These are phyloP conservation scores for Pemphredon lugubris DNA, from an alignment of 2,888 invertebrate genomes.

Conservation along the genomic window DNA sequence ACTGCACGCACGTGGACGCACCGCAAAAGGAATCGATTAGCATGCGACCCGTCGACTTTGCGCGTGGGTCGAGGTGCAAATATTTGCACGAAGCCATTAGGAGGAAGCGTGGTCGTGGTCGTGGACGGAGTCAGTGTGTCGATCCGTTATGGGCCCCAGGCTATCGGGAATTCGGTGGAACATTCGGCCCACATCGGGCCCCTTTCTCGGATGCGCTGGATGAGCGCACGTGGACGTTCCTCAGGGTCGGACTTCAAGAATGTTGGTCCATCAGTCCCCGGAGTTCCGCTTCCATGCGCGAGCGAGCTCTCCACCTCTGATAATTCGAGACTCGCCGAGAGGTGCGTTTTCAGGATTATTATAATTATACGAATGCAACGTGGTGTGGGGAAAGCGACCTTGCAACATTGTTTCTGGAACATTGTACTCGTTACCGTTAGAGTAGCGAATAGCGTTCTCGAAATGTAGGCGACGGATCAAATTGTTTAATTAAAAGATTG, in stretches of 20 bases:
- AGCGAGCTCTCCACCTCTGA: too few species aligned
- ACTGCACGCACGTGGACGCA: background rate
- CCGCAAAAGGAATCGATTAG: slow-evolving; percentile 29
- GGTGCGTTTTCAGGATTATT: too few species aligned
- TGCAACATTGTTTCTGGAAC: too few species aligned
- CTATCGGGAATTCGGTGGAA: slow-evolving; percentile 76
- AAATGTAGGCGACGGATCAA: too few species aligned
- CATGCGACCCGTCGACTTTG: slow-evolving; percentile 15
- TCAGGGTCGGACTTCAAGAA: slow-evolving; percentile 14
- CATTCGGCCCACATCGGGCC: slow-evolving; percentile 69
- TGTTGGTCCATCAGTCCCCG: background rate
- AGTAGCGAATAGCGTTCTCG: too few species aligned
- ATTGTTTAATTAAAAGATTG: too few species aligned
- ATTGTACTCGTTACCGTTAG: too few species aligned
- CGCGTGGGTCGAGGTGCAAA: slow-evolving; percentile 35
- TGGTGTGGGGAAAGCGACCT: too few species aligned
- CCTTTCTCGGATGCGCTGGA: slow-evolving; percentile 25
- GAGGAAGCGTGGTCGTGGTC: slow-evolving; percentile 41
- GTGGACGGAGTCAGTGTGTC: slow-evolving; percentile 74
- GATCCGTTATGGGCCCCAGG: slow-evolving; percentile 78
- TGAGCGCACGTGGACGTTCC: slow-evolving; percentile 25
- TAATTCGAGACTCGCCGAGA: too few species aligned
- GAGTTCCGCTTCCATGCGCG: too few species aligned
- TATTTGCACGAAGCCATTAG: slow-evolving; percentile 57
- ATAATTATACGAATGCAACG: too few species aligned